These are phyloP conservation scores for Onychostruthus taczanowskii DNA, from an alignment of 2,113 vertebrate genomes.

Conservation along the genomic window DNA sequence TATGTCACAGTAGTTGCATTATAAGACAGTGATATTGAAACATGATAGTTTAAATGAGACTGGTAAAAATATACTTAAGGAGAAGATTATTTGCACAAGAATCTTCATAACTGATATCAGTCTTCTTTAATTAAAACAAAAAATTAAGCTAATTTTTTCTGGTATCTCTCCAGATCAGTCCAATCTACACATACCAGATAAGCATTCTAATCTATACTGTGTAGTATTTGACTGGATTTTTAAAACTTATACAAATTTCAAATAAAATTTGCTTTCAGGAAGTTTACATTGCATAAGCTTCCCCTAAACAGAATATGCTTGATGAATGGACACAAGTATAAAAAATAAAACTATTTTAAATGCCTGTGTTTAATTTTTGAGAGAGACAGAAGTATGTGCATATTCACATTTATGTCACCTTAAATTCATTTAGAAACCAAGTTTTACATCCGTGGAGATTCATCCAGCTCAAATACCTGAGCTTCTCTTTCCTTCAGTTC, in stretches of 20 bases:
- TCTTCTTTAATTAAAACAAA: slow-evolving; percentile 17
- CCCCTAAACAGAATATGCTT: not conserved
- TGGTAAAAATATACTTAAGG: not conserved
- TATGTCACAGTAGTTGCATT: not conserved
- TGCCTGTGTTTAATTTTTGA: not conserved
- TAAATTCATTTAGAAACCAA: not conserved
- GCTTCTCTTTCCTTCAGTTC: not conserved
- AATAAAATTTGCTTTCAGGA: not conserved
- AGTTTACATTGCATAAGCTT: not conserved
- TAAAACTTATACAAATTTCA: not conserved
- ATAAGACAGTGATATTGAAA: not conserved
- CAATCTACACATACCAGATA: not conserved
- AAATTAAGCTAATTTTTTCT: not conserved
- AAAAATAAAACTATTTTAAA: not conserved
- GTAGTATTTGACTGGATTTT: not conserved
- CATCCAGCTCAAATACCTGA: not conserved
- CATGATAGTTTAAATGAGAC: not conserved
- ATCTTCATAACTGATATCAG: not conserved
- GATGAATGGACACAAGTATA: not conserved
- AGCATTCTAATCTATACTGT: not conserved
- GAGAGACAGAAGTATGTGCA: not conserved
- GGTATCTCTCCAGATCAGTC: not conserved
- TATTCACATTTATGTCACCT: not conserved
- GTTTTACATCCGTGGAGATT: not conserved
- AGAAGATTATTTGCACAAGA: not conserved